Percentiles rank a stretch among this genome's conserved stretches.
Conservation (phyloP, 1,140 invertebrate species). For the Orussus abietinus region DNA sequence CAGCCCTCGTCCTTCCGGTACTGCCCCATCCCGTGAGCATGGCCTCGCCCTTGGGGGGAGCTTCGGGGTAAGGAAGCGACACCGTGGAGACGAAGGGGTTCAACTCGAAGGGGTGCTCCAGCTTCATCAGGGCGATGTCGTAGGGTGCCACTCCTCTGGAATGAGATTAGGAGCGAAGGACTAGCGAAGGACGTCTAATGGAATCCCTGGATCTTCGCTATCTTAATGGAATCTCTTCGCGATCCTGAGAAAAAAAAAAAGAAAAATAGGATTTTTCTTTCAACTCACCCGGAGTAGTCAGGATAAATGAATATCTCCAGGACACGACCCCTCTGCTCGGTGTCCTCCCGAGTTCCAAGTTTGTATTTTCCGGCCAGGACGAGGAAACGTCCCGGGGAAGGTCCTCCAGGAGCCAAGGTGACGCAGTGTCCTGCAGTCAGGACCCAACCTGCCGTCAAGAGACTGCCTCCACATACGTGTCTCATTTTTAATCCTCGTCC, state of each 20-base stretch:
- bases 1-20: conserved; percentile 38
- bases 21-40: conserved; percentile 53
- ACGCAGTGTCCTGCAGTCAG: conserved; percentile 56
- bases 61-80: conserved; percentile 39
- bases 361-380: conserved; percentile 46
- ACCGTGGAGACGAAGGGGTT: conserved; percentile 46
- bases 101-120: conserved; percentile 48
- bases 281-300: conserved; percentile 31
- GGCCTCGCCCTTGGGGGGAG: conserved; percentile 44
- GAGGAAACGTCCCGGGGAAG: conserved; percentile 25
- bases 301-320: conserved; percentile 31
- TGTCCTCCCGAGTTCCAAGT: conserved; percentile 35
- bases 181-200: no score
- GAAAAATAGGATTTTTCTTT: not conserved
- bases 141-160: conserved; percentile 44
- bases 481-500: conserved; percentile 16
- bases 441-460: conserved; percentile 50
- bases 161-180: conserved; percentile 1
- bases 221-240: not conserved
- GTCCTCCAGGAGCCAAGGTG: conserved; percentile 20
- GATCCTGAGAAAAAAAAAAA: not conserved
- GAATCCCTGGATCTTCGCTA: no score
- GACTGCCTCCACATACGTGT: conserved; percentile 54
- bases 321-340: conserved; percentile 40
- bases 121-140: conserved; percentile 55